Evolutionary conservation across 2,797 vertebrate genomes (phyloP), one percentile per base, ranked within the genome.

Genomic region (Lagocephalus sceleratus): DNA sequence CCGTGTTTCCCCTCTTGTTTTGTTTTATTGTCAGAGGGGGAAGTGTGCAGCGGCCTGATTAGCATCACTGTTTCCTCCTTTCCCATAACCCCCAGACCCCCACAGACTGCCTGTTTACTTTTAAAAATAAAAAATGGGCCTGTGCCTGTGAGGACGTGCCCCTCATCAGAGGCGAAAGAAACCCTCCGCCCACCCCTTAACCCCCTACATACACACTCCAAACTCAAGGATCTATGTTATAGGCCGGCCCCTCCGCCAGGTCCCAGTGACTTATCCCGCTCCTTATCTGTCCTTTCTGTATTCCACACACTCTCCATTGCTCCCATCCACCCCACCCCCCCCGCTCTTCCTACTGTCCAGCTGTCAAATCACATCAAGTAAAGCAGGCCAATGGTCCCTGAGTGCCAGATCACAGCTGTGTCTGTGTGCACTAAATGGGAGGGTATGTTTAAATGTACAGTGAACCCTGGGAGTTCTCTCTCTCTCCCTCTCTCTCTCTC

Each of bases 71-170:
- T 91, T 98, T 98, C 96, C 97, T 98, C 91, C 92, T 95, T 98
- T 98, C 97, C 95, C 97, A 99, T 97, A 98, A 98, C 97, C 96
- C 91, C 83, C 90, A 92, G 95, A 97, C 94, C 97, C 94, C 93
- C 92, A 85, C 90, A 90, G 93, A 93, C 93, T 86, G 87, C 94
- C 89, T 98, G 95, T 98, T 99, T 99, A 97, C 94, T 95, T 95
- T 96, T 91, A 94, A 89, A 93, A 93, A 93, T 93, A 96, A 96
- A 95, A 97, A 96, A 94, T 93, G 91, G 92, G 92, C 93, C 91
- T 88, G 91, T 91, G 89, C 87, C 87, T 85, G 75, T 80, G 89
- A 91, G 91, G 89, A 91, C 87, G 87, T 84, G 85, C 84, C 85
- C 87, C 88, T 82, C 81, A 81, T 90, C 87, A 88, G 90, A 86